These are phyloP conservation scores for Semaprochilodus insignis DNA, from an alignment of 2,797 vertebrate genomes.

Conservation along the genomic window DNA sequence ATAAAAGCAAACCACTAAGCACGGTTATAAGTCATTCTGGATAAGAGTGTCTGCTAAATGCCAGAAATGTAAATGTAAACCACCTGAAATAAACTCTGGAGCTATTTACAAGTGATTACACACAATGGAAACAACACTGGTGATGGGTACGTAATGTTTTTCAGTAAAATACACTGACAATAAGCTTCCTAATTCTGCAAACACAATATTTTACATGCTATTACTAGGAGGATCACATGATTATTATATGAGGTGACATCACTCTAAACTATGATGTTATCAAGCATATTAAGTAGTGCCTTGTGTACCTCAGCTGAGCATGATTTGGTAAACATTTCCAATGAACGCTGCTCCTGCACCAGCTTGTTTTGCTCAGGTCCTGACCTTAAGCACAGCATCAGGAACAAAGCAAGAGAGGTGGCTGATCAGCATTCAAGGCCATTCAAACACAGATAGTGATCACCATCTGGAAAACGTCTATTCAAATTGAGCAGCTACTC, in stretches of 20 bases:
- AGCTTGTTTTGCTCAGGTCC: neutral
- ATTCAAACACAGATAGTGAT: slow-evolving; percentile 1
- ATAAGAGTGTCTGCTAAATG: no score
- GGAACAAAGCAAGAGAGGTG: slow-evolving; percentile 6
- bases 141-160: neutral
- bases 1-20: neutral
- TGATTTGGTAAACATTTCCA: neutral
- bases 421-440: neutral
- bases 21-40: no score
- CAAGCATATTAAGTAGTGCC: neutral
- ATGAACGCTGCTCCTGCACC: neutral
- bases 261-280: neutral
- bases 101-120: neutral
- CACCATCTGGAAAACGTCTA: slow-evolving; percentile 14
- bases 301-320: neutral
- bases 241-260: neutral
- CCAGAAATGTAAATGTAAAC: no score
- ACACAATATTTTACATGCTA: neutral
- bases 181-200: neutral
- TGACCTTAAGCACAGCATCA: neutral
- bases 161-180: neutral
- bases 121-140: neutral
- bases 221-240: neutral
- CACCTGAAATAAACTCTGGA: neutral
- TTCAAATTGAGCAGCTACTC: neutral